These are phyloP conservation scores for Tenthredo notha DNA, from an alignment of 2,888 invertebrate genomes.

Conservation along the genomic window DNA sequence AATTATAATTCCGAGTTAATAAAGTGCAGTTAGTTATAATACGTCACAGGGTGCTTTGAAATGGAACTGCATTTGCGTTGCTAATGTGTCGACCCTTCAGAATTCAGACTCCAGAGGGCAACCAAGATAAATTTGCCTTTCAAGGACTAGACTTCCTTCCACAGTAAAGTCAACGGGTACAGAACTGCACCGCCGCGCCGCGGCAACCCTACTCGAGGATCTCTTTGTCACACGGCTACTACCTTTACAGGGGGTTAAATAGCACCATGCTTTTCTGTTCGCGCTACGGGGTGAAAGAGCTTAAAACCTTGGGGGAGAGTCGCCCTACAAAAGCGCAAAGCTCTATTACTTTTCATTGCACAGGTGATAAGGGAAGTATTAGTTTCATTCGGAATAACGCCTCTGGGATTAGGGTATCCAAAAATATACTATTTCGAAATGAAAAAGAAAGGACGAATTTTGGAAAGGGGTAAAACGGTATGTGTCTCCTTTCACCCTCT, in stretches of 20 bases:
- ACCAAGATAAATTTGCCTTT: slow-evolving; percentile 33
- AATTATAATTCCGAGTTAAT: not conserved
- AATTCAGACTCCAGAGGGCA: slow-evolving; percentile 3
- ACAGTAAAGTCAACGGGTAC: slow-evolving; percentile 3
- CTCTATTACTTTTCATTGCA: not conserved
- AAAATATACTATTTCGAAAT: not conserved
- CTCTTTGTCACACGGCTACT: slow-evolving; percentile 4
- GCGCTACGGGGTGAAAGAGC: not conserved
- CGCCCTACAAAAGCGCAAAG: not conserved
- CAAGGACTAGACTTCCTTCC: slow-evolving; percentile 34
- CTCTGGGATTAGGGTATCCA: not conserved
- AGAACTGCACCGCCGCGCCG: not conserved
- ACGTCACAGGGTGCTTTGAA: slow-evolving; percentile 7
- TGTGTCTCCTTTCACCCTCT: slow-evolving; percentile 56
- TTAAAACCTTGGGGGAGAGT: not conserved
- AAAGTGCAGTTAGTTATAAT: slow-evolving; percentile 9
- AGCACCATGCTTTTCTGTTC: slow-evolving; percentile 13
- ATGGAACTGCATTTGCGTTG: slow-evolving; percentile 39
- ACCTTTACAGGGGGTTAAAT: slow-evolving; percentile 28
- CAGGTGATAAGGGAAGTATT: not conserved
- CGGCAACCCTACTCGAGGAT: slow-evolving; percentile 28
- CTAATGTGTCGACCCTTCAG: slow-evolving; percentile 13
- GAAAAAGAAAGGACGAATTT: not conserved
- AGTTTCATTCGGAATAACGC: not conserved
- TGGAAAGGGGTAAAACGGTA: slow-evolving; percentile 53